phyloP scores from a whole-genome alignment of 2,888 invertebrate species.

The Danaus chrysippus region DNA sequence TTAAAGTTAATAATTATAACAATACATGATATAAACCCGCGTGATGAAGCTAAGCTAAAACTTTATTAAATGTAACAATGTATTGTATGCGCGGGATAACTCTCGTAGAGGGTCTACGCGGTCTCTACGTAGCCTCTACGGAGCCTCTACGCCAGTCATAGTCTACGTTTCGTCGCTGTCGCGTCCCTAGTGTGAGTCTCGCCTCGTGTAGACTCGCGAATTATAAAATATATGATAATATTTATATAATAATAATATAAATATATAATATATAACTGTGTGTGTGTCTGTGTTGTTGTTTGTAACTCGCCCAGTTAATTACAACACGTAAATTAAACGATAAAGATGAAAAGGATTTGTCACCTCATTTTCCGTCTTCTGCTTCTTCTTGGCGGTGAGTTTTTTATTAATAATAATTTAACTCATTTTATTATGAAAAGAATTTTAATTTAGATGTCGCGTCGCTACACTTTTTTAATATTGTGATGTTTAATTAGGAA shows the following conservation, averaged over 20 bases:
- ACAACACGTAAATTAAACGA: conserved; percentile 46
- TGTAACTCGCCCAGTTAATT: conserved; percentile 28
- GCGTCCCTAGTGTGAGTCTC: conserved; percentile 19
- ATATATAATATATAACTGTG: conserved; percentile 22
- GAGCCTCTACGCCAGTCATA: conserved; percentile 34
- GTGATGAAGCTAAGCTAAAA: no score
- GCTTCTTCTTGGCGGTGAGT: conserved; percentile 66
- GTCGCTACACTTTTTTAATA: conserved; percentile 22
- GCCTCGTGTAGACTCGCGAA: conserved; percentile 16
- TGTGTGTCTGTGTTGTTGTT: conserved; percentile 17
- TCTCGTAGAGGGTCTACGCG: conserved; percentile 22
- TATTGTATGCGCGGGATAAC: no score
- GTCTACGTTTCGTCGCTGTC: conserved; percentile 29
- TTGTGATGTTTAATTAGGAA: conserved; percentile 29
- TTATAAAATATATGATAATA: conserved; percentile 10
- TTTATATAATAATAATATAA: conserved; percentile 14
- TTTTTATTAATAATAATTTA: conserved; percentile 18
- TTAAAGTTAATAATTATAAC: no score
- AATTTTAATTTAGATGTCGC: conserved; percentile 26
- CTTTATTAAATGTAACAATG: no score
- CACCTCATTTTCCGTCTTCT: conserved; percentile 64
- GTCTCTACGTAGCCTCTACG: conserved; percentile 36
- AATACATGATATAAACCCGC: no score
- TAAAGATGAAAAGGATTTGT: conserved; percentile 71
- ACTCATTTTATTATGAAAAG: conserved; percentile 13